These are phyloP conservation scores for Hemibagrus wyckioides DNA, from an alignment of 2,113 vertebrate genomes.

Conservation along the genomic window DNA sequence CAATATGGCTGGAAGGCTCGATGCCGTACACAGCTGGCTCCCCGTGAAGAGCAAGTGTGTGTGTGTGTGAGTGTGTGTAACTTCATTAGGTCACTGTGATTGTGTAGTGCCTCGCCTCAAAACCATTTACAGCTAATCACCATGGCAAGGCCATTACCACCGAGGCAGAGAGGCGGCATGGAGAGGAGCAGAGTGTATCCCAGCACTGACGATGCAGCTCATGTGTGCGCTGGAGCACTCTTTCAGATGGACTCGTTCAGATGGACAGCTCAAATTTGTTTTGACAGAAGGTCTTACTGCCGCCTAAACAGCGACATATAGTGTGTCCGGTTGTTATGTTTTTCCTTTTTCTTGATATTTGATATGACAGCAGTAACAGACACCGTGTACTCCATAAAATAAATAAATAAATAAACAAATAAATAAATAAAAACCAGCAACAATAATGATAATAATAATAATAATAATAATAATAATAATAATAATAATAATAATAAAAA, in stretches of 20 bases:
- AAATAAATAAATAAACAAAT: too few species aligned
- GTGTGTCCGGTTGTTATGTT: neutral
- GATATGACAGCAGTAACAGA: neutral
- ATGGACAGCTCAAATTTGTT: neutral
- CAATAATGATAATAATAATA: too few species aligned
- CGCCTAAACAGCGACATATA: neutral
- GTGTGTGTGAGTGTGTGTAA: constrained; percentile 53
- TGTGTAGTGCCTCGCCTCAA: constrained; percentile 47
- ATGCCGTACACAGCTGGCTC: constrained; percentile 68
- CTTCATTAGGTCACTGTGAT: constrained; percentile 68
- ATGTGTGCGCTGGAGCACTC: constrained; percentile 1
- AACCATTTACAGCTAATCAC: constrained; percentile 56
- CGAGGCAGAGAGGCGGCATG: constrained; percentile 21
- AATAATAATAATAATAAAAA: too few species aligned
- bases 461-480: too few species aligned
- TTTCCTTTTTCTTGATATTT: neutral
- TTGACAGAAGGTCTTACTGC: neutral
- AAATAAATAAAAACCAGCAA: too few species aligned
- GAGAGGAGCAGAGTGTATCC: constrained; percentile 8
- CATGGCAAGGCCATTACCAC: constrained; percentile 47
- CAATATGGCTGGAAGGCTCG: constrained; percentile 67
- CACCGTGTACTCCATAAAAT: neutral
- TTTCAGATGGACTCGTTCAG: neutral
- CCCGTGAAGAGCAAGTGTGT: constrained; percentile 60
- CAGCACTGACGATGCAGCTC: constrained; percentile 1